Conservation (phyloP, 2,797 vertebrate genomes). For the Acropternis orthonyx region DNA sequence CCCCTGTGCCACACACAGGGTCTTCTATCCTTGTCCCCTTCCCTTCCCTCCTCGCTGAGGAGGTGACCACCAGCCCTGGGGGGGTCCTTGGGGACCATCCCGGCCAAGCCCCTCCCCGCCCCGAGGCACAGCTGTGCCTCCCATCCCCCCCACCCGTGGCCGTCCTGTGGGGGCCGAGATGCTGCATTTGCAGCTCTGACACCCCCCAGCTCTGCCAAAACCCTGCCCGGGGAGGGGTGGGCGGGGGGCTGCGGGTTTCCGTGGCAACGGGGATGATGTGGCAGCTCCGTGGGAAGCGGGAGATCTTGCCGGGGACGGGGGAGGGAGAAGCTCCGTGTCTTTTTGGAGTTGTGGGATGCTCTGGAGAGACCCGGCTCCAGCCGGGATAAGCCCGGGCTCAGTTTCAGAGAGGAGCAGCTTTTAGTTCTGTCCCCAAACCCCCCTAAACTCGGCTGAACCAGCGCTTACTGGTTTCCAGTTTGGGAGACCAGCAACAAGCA, state of each 20-base stretch:
- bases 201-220: background rate
- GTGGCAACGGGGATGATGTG: background rate
- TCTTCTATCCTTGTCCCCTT: background rate
- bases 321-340: background rate
- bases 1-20: background rate
- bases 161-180: background rate
- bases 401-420: background rate
- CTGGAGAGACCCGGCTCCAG: background rate
- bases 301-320: background rate
- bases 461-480: background rate
- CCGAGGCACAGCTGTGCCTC: background rate
- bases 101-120: too few relatives aligned
- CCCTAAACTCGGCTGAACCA: background rate
- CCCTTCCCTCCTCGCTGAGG: accelerated
- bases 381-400: background rate
- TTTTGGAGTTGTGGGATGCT: background rate
- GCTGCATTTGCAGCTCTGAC: background rate
- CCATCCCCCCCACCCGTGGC: accelerated
- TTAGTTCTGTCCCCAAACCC: background rate
- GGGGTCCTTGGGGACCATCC: background rate
- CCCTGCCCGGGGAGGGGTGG: too few relatives aligned
- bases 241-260: background rate
- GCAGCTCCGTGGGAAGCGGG: conserved; percentile 21
- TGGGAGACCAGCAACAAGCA: background rate
- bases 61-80: background rate